A percentile compares a stretch with the other conserved stretches of the same genome.
These are phyloP conservation scores for Julus scanicus DNA, from an alignment of 2,888 invertebrate genomes.

Conservation along the genomic window DNA sequence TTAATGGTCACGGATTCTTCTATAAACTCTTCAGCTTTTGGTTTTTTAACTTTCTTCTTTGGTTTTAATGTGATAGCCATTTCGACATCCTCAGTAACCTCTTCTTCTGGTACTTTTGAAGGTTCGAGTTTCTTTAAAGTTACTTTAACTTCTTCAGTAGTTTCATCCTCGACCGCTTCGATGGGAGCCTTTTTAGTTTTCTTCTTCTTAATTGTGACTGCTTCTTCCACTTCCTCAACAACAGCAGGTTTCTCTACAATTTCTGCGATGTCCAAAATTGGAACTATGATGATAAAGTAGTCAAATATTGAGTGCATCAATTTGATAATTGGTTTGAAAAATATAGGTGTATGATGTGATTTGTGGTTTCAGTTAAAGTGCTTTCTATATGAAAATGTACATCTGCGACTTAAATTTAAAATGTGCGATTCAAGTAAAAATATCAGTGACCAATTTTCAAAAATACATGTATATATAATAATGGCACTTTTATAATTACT, in stretches of 20 bases:
- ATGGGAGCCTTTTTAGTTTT: conserved; percentile 10
- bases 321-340: background rate
- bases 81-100: conserved; percentile 15
- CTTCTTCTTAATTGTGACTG: background rate
- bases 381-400: no score
- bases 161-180: background rate
- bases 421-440: background rate
- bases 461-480: background rate
- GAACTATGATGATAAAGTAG: conserved; percentile 44
- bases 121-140: conserved; percentile 27
- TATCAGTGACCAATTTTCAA: no score
- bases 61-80: conserved; percentile 44
- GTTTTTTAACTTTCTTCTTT: conserved; percentile 16
- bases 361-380: background rate
- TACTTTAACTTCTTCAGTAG: background rate
- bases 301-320: background rate
- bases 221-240: conserved; percentile 6
- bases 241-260: conserved; percentile 30
- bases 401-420: no score
- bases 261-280: conserved; percentile 37
- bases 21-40: conserved; percentile 50
- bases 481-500: background rate
- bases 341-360: background rate
- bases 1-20: conserved; percentile 44
- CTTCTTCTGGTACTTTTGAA: background rate